Base-by-base conservation (phyloP, 2,113 vertebrate genomes). In the Halichoerus grypus region DNA sequence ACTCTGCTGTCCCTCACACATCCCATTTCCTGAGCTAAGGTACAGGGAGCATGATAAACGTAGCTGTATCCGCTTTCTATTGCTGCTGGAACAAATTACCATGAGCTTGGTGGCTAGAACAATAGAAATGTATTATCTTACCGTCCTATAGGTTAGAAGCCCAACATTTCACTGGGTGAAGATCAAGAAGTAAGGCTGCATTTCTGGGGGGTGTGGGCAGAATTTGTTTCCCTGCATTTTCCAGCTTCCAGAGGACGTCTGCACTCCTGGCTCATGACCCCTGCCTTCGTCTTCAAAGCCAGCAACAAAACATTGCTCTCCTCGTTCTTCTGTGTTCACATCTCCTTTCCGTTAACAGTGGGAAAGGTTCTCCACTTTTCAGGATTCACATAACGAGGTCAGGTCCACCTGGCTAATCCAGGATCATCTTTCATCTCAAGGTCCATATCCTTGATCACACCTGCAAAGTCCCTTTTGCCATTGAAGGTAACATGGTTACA, bases 401-500 rank as follows among this genome's bases (percentile, higher is more conserved):
- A 31, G 5, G 42, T 42, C 63, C 65, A 26, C 65, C 18, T 9
- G 19, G 31, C 10, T 15, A 24, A 31, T 4, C 26, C 4, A 31
- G 28, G 36, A 13, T 3, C 18, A 11, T 31, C n/a, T 26, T 49
- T 16, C 21, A 9, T 11, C 76, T 65, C 21, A 6, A n/a, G 39
- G 36, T 16, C 24, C 18, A 3, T 3, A 5, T 9, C 21, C 49
- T 39, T 72, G 0, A 0, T 61, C 55, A 22, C 7, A 2, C 5
- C 18, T 33, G 13, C 39, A 18, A 74, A 5, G 14, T 53, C 42
- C 7, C 26, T 77, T 77, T 22, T 4, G n/a, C 33, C 53, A 15
- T 1, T 0, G 1, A 18, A 22, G 59, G 8, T 1, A 11, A 46
- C 14, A 7, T 0, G 0, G 22, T 36, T n/a, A 14, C 2, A 0